phyloP scores from a whole-genome alignment of 2,888 invertebrate species.

The Eudasyphora cyanicolor region DNA sequence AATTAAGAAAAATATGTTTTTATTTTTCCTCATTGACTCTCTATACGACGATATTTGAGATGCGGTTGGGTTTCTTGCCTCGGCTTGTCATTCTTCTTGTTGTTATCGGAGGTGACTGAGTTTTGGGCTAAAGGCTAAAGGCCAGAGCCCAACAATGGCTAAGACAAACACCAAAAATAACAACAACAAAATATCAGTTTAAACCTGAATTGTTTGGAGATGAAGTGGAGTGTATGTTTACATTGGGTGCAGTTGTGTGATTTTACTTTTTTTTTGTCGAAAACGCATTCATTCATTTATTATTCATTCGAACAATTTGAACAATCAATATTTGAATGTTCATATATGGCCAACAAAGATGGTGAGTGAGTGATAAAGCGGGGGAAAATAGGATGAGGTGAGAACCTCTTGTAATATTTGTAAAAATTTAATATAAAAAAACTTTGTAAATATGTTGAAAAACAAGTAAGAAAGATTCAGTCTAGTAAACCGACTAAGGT shows the following conservation, averaged over 20 bases:
- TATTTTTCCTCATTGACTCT: not conserved
- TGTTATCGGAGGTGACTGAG: not conserved
- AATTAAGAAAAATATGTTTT: not conserved
- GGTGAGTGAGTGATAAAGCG: not conserved
- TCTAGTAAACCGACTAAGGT: too few relatives aligned
- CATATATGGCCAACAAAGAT: not conserved
- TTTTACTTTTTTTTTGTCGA: not conserved
- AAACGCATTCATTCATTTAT: not conserved
- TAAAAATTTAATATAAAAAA: too few relatives aligned
- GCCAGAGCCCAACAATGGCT: constrained; percentile 5
- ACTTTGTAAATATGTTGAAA: too few relatives aligned
- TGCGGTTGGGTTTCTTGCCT: not conserved
- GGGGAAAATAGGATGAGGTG: not conserved
- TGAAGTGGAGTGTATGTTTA: not conserved
- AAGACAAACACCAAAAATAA: not conserved
- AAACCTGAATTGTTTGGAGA: not conserved
- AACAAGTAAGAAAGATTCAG: too few relatives aligned
- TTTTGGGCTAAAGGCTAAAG: constrained; percentile 11
- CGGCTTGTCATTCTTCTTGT: not conserved
- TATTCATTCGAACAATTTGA: not conserved
- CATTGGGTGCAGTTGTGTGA: not conserved
- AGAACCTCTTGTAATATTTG: not conserved
- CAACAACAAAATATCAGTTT: not conserved
- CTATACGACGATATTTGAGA: not conserved
- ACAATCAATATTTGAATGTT: not conserved